Conservation (phyloP, 2,888 invertebrate species). For the Drosophila sordidula region DNA sequence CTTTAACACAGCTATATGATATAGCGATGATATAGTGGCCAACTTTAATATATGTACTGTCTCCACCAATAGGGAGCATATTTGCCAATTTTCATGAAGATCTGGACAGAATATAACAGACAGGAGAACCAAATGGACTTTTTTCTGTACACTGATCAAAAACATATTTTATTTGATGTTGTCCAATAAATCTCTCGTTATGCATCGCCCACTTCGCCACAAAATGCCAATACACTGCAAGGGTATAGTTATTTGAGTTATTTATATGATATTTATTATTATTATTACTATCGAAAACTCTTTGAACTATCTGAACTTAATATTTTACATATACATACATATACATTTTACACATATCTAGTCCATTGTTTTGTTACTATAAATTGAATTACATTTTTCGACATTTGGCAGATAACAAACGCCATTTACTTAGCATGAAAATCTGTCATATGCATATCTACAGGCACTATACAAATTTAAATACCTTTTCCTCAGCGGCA, state of each 20-base stretch:
- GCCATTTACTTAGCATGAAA: slow-evolving; percentile 6
- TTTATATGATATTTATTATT: slow-evolving; percentile 1
- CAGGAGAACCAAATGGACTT: neutral
- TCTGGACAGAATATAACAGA: neutral
- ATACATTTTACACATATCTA: slow-evolving; percentile 13
- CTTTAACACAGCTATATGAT: too few relatives aligned
- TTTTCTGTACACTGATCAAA: neutral
- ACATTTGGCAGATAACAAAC: neutral
- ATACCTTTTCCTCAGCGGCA: neutral
- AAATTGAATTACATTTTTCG: slow-evolving; percentile 17
- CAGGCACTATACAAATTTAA: neutral
- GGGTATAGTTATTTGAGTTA: neutral
- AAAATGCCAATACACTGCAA: neutral
- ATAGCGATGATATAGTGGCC: too few relatives aligned
- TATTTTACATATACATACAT: neutral
- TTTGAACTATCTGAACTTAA: neutral
- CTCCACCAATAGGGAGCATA: too few relatives aligned
- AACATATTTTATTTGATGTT: neutral
- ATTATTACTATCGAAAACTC: neutral
- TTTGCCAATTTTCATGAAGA: too few relatives aligned
- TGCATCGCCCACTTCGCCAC: neutral
- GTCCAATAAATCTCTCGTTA: neutral
- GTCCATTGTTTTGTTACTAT: slow-evolving; percentile 21
- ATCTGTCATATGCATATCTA: neutral
- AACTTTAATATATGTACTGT: too few relatives aligned